These are phyloP conservation scores for Tetragonisca angustula DNA, from an alignment of 2,888 invertebrate species.

Conservation along the genomic window DNA sequence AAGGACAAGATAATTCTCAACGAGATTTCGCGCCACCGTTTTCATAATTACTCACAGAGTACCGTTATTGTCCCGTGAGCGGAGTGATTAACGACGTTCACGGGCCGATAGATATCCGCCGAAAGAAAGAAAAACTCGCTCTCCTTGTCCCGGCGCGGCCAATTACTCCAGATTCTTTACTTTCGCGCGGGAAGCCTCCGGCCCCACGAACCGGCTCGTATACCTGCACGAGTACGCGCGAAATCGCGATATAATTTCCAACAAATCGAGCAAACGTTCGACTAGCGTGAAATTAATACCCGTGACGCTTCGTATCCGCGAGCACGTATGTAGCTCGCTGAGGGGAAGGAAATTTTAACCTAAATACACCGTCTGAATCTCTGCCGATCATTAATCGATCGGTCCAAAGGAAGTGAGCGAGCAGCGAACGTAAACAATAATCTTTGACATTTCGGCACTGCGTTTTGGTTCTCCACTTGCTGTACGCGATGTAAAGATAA, in stretches of 20 bases:
- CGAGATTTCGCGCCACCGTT: not conserved
- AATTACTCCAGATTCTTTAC: slow-evolving; percentile 74
- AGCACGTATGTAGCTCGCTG: too few species aligned
- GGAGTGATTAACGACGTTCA: slow-evolving; percentile 11
- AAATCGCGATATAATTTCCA: slow-evolving; percentile 35
- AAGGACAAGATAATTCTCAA: too few species aligned
- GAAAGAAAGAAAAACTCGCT: slow-evolving; percentile 69
- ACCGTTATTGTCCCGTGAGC: slow-evolving; percentile 20
- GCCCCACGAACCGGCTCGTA: slow-evolving; percentile 1
- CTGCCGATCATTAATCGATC: too few species aligned
- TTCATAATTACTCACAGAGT: slow-evolving; percentile 1
- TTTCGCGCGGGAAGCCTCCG: slow-evolving; percentile 67
- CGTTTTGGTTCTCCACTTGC: too few species aligned
- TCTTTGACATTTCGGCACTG: too few species aligned
- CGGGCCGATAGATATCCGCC: slow-evolving; percentile 43
- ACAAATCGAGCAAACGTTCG: not conserved
- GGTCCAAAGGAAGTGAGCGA: too few species aligned
- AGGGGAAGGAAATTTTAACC: too few species aligned
- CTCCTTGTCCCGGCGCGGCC: slow-evolving; percentile 72
- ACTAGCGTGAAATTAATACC: slow-evolving; percentile 33
- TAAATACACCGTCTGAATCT: too few species aligned
- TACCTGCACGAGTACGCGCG: not conserved
- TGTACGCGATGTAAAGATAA: too few species aligned
- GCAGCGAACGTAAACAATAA: too few species aligned
- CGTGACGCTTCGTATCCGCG: slow-evolving; percentile 22